phyloP scores from a whole-genome alignment of 2,113 vertebrate genomes.

The Thoracochromis brauschi region DNA sequence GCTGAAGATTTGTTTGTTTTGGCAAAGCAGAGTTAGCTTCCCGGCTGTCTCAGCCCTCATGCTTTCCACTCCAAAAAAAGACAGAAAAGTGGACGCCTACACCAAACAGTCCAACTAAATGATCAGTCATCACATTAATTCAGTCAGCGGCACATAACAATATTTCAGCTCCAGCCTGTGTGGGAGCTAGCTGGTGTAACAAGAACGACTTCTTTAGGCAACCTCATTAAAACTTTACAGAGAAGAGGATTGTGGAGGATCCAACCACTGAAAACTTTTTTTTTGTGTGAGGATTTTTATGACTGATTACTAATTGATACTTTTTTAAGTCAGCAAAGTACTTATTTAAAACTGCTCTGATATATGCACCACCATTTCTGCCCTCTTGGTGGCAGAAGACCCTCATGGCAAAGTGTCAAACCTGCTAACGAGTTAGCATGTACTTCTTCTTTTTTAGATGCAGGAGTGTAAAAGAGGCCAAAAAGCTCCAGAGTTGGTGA shows the following conservation, averaged over 20 bases:
- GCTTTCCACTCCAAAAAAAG: background rate
- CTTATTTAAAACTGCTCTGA: background rate
- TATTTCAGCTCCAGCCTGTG: background rate
- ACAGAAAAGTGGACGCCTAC: background rate
- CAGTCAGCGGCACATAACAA: background rate
- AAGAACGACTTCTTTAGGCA: background rate
- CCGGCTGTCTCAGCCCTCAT: background rate
- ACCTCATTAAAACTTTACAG: constrained; percentile 1
- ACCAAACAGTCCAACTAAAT: background rate
- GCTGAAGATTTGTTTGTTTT: background rate
- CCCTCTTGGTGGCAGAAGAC: background rate
- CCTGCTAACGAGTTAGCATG: background rate
- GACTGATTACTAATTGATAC: background rate
- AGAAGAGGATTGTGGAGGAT: background rate
- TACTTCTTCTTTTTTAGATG: background rate
- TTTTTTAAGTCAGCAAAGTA: background rate
- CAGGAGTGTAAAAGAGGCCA: background rate
- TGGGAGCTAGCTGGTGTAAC: background rate
- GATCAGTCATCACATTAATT: constrained; percentile 9
- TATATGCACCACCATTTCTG: background rate
- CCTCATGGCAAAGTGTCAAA: background rate
- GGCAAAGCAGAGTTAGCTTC: background rate
- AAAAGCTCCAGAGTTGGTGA: background rate
- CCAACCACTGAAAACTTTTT: background rate
- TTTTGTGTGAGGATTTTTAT: background rate